Conservation (phyloP, 2,797 vertebrate genomes). For the Poecilia picta region DNA sequence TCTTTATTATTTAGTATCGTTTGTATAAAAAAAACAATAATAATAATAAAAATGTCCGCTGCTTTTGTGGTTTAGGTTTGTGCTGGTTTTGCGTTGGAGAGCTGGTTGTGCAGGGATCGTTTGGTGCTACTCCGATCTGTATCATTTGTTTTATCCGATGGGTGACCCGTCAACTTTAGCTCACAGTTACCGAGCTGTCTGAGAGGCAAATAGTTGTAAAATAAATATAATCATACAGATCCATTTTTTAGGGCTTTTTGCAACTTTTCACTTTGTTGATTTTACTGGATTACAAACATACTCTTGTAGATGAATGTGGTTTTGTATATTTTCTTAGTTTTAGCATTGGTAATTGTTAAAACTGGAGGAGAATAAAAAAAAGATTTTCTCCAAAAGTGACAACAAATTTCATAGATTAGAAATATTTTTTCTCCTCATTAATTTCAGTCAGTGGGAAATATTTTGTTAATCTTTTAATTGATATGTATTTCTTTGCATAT, state of each 20-base stretch:
- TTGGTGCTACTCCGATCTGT: too few relatives aligned
- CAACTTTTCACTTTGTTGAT: not conserved
- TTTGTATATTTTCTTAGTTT: not conserved
- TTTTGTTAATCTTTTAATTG: not conserved
- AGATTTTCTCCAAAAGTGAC: not conserved
- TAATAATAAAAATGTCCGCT: too few relatives aligned
- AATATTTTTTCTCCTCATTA: not conserved
- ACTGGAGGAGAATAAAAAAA: not conserved
- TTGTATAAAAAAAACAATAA: too few relatives aligned
- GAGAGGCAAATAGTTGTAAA: not conserved
- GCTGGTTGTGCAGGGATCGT: too few relatives aligned
- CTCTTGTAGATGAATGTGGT: not conserved
- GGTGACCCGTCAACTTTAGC: too few relatives aligned
- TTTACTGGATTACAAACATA: too few relatives aligned
- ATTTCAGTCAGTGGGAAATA: not conserved
- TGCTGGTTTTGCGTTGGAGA: too few relatives aligned
- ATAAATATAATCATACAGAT: not conserved
- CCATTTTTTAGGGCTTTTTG: not conserved
- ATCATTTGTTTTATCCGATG: too few relatives aligned
- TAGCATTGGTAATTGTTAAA: not conserved
- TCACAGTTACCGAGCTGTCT: not conserved
- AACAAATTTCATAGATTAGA: not conserved
- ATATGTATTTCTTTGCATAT: too few relatives aligned
- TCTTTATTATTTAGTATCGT: too few relatives aligned
- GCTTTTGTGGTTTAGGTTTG: too few relatives aligned